Evolutionary conservation across 2,888 invertebrate species (phyloP).

Genomic region (Eucera pruinosa): DNA sequence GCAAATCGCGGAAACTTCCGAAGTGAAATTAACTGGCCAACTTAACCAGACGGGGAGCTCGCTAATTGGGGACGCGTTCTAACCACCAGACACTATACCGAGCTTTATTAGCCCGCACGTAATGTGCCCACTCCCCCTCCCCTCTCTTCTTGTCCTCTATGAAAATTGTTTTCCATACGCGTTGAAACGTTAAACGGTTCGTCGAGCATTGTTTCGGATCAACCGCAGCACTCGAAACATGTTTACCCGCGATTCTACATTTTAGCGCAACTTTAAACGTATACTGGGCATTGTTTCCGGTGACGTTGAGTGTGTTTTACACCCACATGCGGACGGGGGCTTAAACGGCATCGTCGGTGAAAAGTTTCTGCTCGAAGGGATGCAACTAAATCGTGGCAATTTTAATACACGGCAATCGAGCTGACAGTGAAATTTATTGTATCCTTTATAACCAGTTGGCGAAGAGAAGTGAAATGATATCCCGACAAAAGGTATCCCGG

Average conservation of each 20-base stretch:
- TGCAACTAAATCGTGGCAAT: no score
- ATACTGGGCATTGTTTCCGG: neutral
- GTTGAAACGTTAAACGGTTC: conserved; percentile 4
- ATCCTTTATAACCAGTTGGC: no score
- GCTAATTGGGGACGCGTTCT: conserved; percentile 34
- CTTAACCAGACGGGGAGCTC: conserved; percentile 14
- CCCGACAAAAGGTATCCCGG: neutral
- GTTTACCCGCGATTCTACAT: neutral
- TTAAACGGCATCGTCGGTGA: neutral
- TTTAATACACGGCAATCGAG: neutral
- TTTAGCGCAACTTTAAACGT: neutral
- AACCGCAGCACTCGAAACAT: neutral
- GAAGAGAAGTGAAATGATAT: no score
- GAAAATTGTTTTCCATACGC: conserved; percentile 25
- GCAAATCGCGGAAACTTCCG: conserved; percentile 19
- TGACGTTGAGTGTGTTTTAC: neutral
- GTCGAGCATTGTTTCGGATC: neutral
- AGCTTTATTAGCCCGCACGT: neutral
- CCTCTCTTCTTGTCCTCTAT: fast-evolving
- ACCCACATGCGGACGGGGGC: neutral
- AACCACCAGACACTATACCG: conserved; percentile 13
- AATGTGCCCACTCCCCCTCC: neutral
- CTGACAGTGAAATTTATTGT: neutral
- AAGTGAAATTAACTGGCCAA: conserved; percentile 43
- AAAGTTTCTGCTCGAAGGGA: neutral